Base-by-base conservation (phyloP, 2,113 vertebrate species). In the Mobula birostris region DNA sequence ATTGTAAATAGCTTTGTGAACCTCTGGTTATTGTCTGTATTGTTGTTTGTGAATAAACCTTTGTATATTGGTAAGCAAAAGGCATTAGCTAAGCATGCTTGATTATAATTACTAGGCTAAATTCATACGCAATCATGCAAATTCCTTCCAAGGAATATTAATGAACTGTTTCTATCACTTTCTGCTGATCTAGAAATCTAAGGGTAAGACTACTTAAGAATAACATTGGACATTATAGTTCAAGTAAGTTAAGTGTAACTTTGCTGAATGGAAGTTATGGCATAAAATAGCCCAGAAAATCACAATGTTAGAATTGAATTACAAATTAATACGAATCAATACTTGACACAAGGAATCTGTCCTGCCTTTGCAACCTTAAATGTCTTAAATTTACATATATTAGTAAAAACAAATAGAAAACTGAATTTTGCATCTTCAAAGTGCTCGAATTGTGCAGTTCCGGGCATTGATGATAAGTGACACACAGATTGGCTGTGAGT, bases 181-280 rank as follows among this genome's bases (percentile, higher is more conserved):
- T 29, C 56, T 87, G 27, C 56, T 61, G 83, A 87, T 61, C 29
- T 87, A 87, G 83, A 87, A 87, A 87, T 87, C 21, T n/a, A n/a
- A 61, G 48, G 48, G 48, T 48, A 48, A 48, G 48, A 48, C 48
- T 48, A 48, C 48, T 48, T 48, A 2, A 48, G 24, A 61, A 61
- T 61, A 61, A 61, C 9, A 5, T 24, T 27, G 0, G 4, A 21
- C 19, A 85, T 24, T 83, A 4, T 12, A 9, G 27, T 61, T 24
- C 83, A 87, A 61, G 56, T 21, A 61, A 61, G 24, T 61, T 58
- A 80, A 21, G 61, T 24, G 48, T 14, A 21, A 82, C 56, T 61
- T 61, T 87, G 83, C 9, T 61, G 83, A 61, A 58, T 27, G 27
- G 56, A n/a, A 58, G 27, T 87, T 61, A 48, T 61, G 29, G 21